Evolutionary conservation across 1,140 invertebrate genomes (phyloP).

Genomic region (Solenopsis fugax): DNA sequence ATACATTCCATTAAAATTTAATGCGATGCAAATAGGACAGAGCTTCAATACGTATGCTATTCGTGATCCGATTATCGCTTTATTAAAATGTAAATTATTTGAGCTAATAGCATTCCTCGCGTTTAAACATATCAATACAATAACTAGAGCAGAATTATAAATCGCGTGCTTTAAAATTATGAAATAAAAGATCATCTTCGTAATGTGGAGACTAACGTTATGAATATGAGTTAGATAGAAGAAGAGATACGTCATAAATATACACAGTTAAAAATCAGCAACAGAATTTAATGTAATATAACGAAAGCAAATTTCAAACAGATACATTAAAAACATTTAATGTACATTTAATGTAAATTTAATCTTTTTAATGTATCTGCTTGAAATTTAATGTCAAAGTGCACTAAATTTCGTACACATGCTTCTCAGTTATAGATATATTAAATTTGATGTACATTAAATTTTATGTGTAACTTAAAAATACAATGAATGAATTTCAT

Average conservation of each 20-base stretch:
- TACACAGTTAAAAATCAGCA: too few relatives aligned
- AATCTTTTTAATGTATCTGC: too few relatives aligned
- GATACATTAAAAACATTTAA: too few relatives aligned
- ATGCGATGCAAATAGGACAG: constrained; percentile 9
- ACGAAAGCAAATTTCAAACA: too few relatives aligned
- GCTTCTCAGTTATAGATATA: too few relatives aligned
- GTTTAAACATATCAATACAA: background rate
- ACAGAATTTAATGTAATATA: too few relatives aligned
- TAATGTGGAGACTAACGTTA: background rate
- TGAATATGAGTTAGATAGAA: background rate
- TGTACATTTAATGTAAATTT: too few relatives aligned
- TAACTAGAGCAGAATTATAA: background rate
- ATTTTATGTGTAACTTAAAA: too few relatives aligned
- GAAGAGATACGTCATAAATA: background rate
- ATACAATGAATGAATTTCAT: too few relatives aligned
- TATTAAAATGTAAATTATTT: constrained; percentile 34
- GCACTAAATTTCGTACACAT: too few relatives aligned
- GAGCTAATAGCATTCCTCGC: background rate
- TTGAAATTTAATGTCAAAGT: too few relatives aligned
- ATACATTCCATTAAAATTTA: constrained; percentile 10
- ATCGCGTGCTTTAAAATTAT: background rate
- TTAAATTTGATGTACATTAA: too few relatives aligned
- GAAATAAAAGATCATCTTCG: background rate
- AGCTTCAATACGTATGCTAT: background rate
- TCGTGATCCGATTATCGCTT: constrained; percentile 11